These are phyloP conservation scores for Porites evermanni DNA, from an alignment of 92 coral and sea anemone genomes.

Conservation along the genomic window DNA sequence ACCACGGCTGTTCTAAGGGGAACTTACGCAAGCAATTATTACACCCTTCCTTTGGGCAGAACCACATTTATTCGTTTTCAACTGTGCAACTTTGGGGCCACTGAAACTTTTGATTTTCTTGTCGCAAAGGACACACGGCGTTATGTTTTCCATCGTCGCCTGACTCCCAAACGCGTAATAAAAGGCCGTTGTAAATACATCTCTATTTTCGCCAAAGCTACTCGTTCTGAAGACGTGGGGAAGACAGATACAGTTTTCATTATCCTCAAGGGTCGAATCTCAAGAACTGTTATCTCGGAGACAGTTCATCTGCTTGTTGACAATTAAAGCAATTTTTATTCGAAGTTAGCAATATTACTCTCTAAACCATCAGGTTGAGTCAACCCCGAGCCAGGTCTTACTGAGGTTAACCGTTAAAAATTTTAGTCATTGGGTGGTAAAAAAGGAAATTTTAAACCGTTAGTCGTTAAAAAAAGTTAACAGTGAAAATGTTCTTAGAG, in stretches of 20 bases:
- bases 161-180: not conserved
- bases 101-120: constrained; percentile 11
- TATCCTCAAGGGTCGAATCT: constrained; percentile 40
- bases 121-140: constrained; percentile 61
- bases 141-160: not conserved
- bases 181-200: constrained; percentile 9
- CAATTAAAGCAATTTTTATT: no score
- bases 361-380: no score
- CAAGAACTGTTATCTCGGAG: constrained; percentile 21
- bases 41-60: constrained; percentile 69
- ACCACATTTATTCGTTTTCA: constrained; percentile 54
- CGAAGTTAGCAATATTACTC: no score
- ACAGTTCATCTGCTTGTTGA: constrained; percentile 37
- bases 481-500: no score
- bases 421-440: no score
- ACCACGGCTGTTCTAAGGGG: constrained; percentile 71
- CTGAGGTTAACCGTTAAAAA: no score
- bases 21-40: constrained; percentile 62
- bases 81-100: constrained; percentile 45
- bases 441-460: no score
- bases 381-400: no score
- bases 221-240: constrained; percentile 36
- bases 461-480: no score
- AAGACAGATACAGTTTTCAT: constrained; percentile 52
- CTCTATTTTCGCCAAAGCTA: constrained; percentile 42